phyloP scores from a whole-genome alignment of 2,113 vertebrate genomes.

The Rhadina sibilatrix region DNA sequence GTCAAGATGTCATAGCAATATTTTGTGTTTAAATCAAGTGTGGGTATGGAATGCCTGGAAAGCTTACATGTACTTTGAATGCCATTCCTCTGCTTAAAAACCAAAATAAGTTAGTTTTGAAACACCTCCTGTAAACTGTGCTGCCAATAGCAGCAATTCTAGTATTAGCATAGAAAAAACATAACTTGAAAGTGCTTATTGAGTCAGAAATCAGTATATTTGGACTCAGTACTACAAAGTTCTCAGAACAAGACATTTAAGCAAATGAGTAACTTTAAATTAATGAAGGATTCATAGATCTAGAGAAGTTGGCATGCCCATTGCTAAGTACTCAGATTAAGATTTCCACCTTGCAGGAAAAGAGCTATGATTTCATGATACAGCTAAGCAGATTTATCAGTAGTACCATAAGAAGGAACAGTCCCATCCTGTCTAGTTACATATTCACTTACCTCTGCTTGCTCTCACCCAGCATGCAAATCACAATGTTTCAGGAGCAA shows the following conservation, averaged over 20 bases:
- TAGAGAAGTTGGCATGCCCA: not conserved
- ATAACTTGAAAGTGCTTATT: not conserved
- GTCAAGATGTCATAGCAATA: not conserved
- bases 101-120: not conserved
- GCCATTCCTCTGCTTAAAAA: not conserved
- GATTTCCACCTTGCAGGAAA: not conserved
- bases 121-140: not conserved
- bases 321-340: not conserved
- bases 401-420: not conserved
- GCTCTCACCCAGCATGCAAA: not conserved
- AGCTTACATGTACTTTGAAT: not conserved
- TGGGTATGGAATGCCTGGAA: not conserved
- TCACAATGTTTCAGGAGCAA: not conserved
- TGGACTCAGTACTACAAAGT: not conserved
- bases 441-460: not conserved
- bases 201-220: not conserved
- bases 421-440: not conserved
- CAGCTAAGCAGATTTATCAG: not conserved
- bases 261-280: not conserved
- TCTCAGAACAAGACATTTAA: not conserved
- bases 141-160: not conserved
- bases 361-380: not conserved
- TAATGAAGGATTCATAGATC: not conserved
- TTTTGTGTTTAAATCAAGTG: not conserved
- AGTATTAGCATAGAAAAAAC: not conserved